phyloP scores from a whole-genome alignment of 2,797 vertebrate species.

The Tangara arthus region DNA sequence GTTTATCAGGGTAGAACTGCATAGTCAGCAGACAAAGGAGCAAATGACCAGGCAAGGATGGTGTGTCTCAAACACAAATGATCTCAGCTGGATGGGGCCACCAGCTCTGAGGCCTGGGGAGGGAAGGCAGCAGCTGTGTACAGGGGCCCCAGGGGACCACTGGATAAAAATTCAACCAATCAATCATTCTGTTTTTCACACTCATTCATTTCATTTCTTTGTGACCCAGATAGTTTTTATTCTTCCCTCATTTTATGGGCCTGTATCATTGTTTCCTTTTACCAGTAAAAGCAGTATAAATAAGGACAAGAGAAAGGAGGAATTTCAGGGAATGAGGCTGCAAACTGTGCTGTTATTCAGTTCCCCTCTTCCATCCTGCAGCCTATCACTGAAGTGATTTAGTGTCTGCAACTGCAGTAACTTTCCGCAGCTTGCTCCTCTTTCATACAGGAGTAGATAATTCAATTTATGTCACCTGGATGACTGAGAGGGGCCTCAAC shows the following conservation, averaged over 20 bases:
- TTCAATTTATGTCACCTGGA: neutral
- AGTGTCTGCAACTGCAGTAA: neutral
- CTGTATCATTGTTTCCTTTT: neutral
- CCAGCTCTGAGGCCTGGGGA: neutral
- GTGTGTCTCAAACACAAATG: neutral
- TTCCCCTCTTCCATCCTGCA: neutral
- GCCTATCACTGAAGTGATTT: neutral
- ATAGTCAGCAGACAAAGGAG: neutral
- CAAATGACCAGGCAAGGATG: neutral
- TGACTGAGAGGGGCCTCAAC: neutral
- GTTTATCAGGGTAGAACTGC: neutral
- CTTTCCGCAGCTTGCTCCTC: neutral
- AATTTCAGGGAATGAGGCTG: neutral
- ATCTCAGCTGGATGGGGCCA: neutral
- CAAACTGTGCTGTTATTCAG: neutral
- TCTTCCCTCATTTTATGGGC: slow-evolving; percentile 9
- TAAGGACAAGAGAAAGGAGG: neutral
- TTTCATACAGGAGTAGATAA: neutral
- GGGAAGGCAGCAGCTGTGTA: neutral
- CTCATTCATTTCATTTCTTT: neutral
- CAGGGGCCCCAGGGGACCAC: neutral
- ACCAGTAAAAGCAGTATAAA: slow-evolving; percentile 9
- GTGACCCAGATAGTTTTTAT: neutral
- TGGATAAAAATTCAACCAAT: neutral
- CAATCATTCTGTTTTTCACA: neutral